Evolutionary conservation across 2,888 invertebrate genomes (phyloP).

Genomic region (Thumatha senex): DNA sequence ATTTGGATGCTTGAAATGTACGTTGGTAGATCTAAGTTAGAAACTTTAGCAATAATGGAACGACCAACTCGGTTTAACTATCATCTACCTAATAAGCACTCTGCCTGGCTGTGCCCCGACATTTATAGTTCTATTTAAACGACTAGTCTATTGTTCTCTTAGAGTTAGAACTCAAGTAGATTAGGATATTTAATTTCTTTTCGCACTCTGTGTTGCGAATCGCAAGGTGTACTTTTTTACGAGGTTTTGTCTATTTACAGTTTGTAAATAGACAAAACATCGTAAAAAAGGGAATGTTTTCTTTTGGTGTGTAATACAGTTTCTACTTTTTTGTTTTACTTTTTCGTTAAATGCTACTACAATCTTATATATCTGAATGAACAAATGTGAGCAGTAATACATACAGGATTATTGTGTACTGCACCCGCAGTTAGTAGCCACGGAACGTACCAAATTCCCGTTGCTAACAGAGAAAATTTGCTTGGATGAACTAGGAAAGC

Average conservation of each 20-base stretch:
- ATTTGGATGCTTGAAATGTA: constrained; percentile 24
- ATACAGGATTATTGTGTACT: constrained; percentile 24
- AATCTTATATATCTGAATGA: no score
- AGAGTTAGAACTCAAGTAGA: background rate
- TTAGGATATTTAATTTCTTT: background rate
- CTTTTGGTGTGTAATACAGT: no score
- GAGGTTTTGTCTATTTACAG: no score
- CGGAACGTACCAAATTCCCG: constrained; percentile 29
- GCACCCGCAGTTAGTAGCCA: constrained; percentile 25
- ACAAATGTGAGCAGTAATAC: no score
- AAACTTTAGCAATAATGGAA: constrained; percentile 32
- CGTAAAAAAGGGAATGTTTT: no score
- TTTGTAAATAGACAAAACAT: no score
- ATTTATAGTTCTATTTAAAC: background rate
- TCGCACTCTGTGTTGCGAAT: no score
- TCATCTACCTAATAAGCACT: constrained; percentile 10
- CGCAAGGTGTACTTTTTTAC: no score
- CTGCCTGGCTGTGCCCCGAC: constrained; percentile 5
- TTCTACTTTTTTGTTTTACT: no score
- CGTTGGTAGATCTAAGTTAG: constrained; percentile 28
- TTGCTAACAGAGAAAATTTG: constrained; percentile 18
- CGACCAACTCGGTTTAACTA: constrained; percentile 9
- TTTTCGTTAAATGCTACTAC: no score
- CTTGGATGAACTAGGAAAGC: background rate
- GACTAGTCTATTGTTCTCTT: background rate